A percentile compares a stretch with the other conserved stretches of the same genome.
Conservation (phyloP, 1,140 invertebrate species). For the Oreohelix idahoensis region DNA sequence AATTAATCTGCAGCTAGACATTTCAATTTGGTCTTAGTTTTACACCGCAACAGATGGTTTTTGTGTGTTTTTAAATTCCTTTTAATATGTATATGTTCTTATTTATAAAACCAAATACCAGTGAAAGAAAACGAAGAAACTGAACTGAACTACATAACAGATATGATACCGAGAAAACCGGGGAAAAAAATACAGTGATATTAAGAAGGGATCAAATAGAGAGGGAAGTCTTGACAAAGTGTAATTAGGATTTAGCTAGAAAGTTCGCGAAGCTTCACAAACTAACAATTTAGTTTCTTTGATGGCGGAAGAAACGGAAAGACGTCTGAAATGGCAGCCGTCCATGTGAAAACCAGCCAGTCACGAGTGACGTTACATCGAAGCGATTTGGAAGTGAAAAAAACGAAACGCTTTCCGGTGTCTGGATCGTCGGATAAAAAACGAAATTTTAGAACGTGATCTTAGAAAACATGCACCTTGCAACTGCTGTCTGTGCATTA, state of each 20-base stretch:
- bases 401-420: not conserved
- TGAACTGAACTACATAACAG: too few relatives aligned
- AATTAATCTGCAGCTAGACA: too few relatives aligned
- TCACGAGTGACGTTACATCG: not conserved
- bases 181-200: not conserved
- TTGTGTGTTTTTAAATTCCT: too few relatives aligned
- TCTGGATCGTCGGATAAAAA: not conserved
- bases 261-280: not conserved
- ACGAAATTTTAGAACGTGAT: not conserved
- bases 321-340: not conserved
- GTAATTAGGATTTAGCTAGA: not conserved
- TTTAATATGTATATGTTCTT: too few relatives aligned
- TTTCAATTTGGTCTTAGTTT: too few relatives aligned
- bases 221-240: not conserved
- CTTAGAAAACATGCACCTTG: not conserved
- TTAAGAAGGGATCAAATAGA: not conserved
- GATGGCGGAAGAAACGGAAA: conserved; percentile 1
- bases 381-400: not conserved
- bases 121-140: too few relatives aligned
- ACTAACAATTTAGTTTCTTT: not conserved
- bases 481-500: too few relatives aligned
- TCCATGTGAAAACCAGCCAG: conserved; percentile 3
- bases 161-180: too few relatives aligned
- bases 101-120: too few relatives aligned
- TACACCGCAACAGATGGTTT: too few relatives aligned